Base-by-base conservation (phyloP, 2,888 invertebrate species). In the Tetranychus truncatus region DNA sequence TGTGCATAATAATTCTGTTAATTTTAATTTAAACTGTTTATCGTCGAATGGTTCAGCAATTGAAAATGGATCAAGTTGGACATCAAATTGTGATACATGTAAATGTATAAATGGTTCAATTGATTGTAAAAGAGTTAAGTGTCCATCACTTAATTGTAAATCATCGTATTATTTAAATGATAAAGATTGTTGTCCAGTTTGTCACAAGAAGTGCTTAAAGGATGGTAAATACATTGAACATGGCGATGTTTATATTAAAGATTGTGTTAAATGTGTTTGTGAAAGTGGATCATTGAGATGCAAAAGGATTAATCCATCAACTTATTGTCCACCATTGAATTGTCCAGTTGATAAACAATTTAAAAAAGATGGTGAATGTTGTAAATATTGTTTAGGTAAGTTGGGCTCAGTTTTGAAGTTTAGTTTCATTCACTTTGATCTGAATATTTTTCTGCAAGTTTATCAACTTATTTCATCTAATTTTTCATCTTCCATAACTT, bases 301-400 rank as follows among this genome's bases (percentile, higher is more conserved):
- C 84, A 85, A 86, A 78, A 86, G 87, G 80, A 87, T 88, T 77
- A 88, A 90, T 82, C 89, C 89, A 55, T 55, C 15, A 0, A 55
- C 11, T 55, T 87, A 88, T 80, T 92, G 92, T 84, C 91, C 91
- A 73, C 86, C 87, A 80, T 86, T 92, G 80, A 87, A 88, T 75
- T 92, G 92, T 84, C 89, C 90, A 78, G 85, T 86, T 74, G 86
- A 87, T 78, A 87, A 90, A 81, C 90, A 91, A 84, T 88, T 92
- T 83, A 88, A 88, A 80, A 89, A 91, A 77, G 88, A 89, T 74
- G 91, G 89, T 77, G 89, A 91, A 83, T 93, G 92, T 85, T 93
- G 93, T 86, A 90, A 90, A 83, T 90, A 91, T 82, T 93, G 93
- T 83, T 89, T 89, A 85, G 92, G 92, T 91, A 79, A 73, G 46